Percentiles rank a stretch among this genome's conserved stretches.
Conservation (phyloP, 2,113 vertebrate genomes). For the Sturnira hondurensis region DNA sequence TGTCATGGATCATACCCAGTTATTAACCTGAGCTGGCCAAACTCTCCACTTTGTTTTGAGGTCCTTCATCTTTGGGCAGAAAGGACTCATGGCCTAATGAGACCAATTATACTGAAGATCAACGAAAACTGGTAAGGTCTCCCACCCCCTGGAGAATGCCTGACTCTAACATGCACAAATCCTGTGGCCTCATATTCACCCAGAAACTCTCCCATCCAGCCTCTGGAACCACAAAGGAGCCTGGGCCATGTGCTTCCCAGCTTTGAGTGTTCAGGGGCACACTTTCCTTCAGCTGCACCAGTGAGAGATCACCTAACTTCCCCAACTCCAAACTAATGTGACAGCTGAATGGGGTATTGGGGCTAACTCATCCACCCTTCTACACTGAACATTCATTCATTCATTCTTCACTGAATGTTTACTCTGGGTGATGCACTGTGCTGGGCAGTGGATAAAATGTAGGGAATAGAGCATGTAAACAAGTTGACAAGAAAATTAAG, state of each 20-base stretch:
- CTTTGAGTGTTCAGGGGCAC: neutral
- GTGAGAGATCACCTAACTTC: neutral
- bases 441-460: neutral
- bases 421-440: neutral
- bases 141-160: fast-evolving
- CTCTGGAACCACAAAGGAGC: neutral
- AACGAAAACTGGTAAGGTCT: fast-evolving
- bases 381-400: neutral
- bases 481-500: neutral
- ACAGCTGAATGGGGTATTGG: neutral
- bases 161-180: fast-evolving
- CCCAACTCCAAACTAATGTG: neutral
- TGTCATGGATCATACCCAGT: fast-evolving
- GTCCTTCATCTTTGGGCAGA: neutral
- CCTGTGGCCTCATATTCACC: fast-evolving
- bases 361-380: neutral
- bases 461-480: neutral
- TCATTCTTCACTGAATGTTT: neutral
- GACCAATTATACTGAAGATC: neutral
- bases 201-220: fast-evolving
- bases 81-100: fast-evolving
- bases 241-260: fast-evolving
- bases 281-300: neutral
- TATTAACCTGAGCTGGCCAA: neutral
- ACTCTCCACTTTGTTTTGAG: fast-evolving